Conservation (phyloP, 2,797 vertebrate species). For the Limnodromus scolopaceus region DNA sequence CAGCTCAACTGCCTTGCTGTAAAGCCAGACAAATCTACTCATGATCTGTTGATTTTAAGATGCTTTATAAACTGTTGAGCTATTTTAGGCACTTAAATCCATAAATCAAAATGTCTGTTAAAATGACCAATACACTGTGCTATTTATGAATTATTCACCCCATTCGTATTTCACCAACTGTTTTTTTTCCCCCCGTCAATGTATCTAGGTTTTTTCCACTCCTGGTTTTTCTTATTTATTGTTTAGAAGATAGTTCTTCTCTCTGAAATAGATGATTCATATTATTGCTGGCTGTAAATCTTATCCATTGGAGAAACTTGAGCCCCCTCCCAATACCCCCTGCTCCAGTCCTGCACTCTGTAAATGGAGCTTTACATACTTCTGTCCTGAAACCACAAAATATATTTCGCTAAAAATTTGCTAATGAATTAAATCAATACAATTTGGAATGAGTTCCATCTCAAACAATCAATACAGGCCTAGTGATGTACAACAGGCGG, state of each 20-base stretch:
- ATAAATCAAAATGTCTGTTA: constrained; percentile 72
- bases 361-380: constrained; percentile 25
- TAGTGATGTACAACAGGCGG: constrained; percentile 72
- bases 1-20: constrained; percentile 72
- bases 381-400: constrained; percentile 35
- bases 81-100: constrained; percentile 74
- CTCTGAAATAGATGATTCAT: not conserved
- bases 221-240: not conserved
- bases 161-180: constrained; percentile 44
- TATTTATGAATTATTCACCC: constrained; percentile 71
- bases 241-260: not conserved
- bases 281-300: not conserved
- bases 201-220: not conserved
- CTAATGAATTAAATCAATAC: constrained; percentile 74
- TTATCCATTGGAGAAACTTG: not conserved
- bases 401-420: constrained; percentile 48
- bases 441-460: constrained; percentile 44
- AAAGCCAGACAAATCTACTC: constrained; percentile 79
- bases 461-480: constrained; percentile 65
- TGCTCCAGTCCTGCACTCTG: not conserved
- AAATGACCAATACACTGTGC: constrained; percentile 45
- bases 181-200: not conserved
- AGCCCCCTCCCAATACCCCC: not conserved
- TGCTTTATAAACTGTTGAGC: constrained; percentile 71
- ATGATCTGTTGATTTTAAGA: constrained; percentile 77